phyloP scores from a whole-genome alignment of 2,888 invertebrate species.

The Mactromeris polynyma region DNA sequence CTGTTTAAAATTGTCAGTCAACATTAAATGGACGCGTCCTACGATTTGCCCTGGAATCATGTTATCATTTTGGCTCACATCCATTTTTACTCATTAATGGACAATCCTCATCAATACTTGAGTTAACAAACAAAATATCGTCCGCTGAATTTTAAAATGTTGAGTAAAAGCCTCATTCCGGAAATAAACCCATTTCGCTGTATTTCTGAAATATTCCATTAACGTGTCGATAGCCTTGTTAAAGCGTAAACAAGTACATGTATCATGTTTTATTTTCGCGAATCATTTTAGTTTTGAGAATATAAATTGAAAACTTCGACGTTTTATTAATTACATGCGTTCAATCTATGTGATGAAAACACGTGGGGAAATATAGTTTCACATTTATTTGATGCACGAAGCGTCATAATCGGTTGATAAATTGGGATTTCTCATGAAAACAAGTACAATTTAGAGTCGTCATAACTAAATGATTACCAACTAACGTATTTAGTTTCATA shows the following conservation, averaged over 20 bases:
- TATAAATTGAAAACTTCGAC: slow-evolving; percentile 13
- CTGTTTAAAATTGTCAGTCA: no score
- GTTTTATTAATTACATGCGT: slow-evolving; percentile 26
- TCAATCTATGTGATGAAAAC: slow-evolving; percentile 11
- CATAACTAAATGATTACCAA: slow-evolving; percentile 49
- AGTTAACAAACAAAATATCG: no score
- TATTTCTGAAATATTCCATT: background rate
- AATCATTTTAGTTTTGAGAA: background rate
- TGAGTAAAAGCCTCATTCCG: background rate
- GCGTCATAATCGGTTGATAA: slow-evolving; percentile 52
- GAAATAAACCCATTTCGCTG: background rate
- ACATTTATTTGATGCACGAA: slow-evolving; percentile 35
- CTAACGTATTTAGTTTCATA: slow-evolving; percentile 61
- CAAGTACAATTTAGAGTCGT: slow-evolving; percentile 34
- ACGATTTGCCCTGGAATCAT: no score
- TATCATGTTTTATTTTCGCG: no score
- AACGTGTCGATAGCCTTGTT: background rate
- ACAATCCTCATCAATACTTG: no score
- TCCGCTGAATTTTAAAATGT: background rate
- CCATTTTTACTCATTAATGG: no score
- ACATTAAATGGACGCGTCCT: no score
- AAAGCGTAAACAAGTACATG: background rate
- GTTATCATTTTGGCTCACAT: no score
- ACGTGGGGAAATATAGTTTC: slow-evolving; percentile 14
- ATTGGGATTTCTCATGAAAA: slow-evolving; percentile 59